A percentile compares a stretch with the other conserved stretches of the same genome.
Conservation (phyloP, 2,888 invertebrate genomes). For the Clistopyga incitator region DNA sequence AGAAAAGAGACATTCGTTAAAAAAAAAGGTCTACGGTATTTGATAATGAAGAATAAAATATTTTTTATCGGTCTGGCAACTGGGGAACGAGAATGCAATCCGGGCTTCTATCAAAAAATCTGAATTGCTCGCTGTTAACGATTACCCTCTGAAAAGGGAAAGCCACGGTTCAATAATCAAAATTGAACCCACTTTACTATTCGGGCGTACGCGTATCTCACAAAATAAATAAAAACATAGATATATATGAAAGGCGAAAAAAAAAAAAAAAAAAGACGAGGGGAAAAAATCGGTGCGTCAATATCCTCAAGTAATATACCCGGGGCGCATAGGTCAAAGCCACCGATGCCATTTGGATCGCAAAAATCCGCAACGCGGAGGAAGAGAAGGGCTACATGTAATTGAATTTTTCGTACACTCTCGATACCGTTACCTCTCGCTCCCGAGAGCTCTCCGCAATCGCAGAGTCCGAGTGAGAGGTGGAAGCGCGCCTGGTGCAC, state of each 20-base stretch:
- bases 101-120: not conserved
- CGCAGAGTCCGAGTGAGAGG: slow-evolving; percentile 27
- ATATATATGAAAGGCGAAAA: not conserved
- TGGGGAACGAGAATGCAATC: not conserved
- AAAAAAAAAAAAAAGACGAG: not conserved
- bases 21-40: not conserved
- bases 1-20: not conserved
- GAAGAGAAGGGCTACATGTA: slow-evolving; percentile 13
- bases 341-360: slow-evolving; percentile 45
- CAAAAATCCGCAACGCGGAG: slow-evolving; percentile 32
- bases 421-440: slow-evolving; percentile 56
- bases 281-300: slow-evolving; percentile 25
- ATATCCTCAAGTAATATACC: slow-evolving; percentile 28
- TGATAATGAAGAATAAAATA: not conserved
- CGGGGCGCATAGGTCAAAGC: slow-evolving; percentile 22
- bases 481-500: slow-evolving; percentile 40
- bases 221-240: slow-evolving; percentile 32
- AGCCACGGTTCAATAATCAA: slow-evolving; percentile 3
- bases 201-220: not conserved
- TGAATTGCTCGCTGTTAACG: slow-evolving; percentile 17
- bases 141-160: slow-evolving; percentile 4
- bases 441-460: slow-evolving; percentile 3
- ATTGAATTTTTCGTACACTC: slow-evolving; percentile 56
- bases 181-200: slow-evolving; percentile 6
- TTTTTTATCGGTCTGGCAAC: not conserved